Conservation (phyloP, 2,888 invertebrate genomes). For the Spodoptera littoralis region DNA sequence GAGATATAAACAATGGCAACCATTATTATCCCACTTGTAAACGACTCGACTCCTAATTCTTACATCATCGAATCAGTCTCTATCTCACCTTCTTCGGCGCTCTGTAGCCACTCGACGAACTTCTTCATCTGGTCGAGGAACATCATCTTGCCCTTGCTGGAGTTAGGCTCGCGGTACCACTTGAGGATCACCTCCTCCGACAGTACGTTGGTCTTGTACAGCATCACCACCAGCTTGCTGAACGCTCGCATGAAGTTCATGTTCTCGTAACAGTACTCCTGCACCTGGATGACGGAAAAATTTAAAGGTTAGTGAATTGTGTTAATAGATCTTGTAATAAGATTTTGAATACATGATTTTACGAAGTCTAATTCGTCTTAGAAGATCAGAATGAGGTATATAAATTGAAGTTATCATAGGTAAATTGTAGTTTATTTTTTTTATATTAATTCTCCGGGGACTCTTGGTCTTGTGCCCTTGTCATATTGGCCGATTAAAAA, state of each 20-base stretch:
- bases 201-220: constrained; percentile 98
- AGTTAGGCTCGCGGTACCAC: constrained; percentile 98
- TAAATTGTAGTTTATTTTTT: not conserved
- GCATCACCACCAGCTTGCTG: constrained; percentile 98
- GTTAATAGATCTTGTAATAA: no score
- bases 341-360: not conserved
- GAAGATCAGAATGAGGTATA: no score
- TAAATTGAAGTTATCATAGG: not conserved
- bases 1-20: no score
- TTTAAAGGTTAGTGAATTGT: no score
- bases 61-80: not conserved
- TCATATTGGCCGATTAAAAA: no score
- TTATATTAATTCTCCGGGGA: no score
- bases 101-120: constrained; percentile 99
- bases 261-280: constrained; percentile 99
- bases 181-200: constrained; percentile 98
- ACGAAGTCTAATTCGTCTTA: no score
- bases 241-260: constrained; percentile 99
- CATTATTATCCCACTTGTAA: no score
- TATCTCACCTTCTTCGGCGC: constrained; percentile 94
- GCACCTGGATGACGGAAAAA: constrained; percentile 88
- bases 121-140: constrained; percentile 99
- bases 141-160: constrained; percentile 97
- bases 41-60: no score
- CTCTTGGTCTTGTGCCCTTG: no score